Evolutionary conservation across 2,113 vertebrate species (phyloP), one percentile per base, ranked within the genome.

Genomic region (Salvator merianae): DNA sequence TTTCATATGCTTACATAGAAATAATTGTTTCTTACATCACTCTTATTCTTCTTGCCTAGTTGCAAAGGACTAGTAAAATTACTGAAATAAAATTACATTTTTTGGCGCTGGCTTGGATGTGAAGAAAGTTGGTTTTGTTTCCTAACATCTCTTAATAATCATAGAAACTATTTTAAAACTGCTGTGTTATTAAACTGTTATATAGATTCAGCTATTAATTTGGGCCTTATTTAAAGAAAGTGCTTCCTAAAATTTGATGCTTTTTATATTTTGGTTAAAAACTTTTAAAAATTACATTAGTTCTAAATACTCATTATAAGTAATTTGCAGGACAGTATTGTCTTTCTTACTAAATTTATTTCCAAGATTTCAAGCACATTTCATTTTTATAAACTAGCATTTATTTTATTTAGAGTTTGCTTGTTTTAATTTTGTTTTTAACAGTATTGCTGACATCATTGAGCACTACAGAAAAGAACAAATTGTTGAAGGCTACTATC

Each of bases 381-480:
- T 85, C 16, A 47, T 82, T 63, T 43, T 62, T 70, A 70, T 71
- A 84, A 65, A 73, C 40, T 63, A 34, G n/a, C 7, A 63, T 70
- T 69, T 71, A 47, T n/a, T 73, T 70, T 77, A 55, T 91, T 88
- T 86, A 90, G 87, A 22, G 6, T 79, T 72, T 20, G 65, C 53
- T 74, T 89, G 47, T 79, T 91, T 84, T 88, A 86, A 87, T 90
- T 92, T 85, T 94, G 79, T 88, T 89, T 94, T 89, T 70, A 91
- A 95, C 92, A 99, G 99, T 93, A 98, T 99, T 94, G 98, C 97
- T 90, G 98, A 99, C 91, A 98, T 99, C 91, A 97, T 99, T 87
- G 98, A 99, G 79, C 99, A 99, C 96, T 99, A 99, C 92, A 97
- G 97, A 94, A 99, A 98, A 93, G 99, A 99, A 87, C 98, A 99